Base-by-base conservation (phyloP, 2,113 vertebrate species). In the Oncorhynchus gorbuscha region DNA sequence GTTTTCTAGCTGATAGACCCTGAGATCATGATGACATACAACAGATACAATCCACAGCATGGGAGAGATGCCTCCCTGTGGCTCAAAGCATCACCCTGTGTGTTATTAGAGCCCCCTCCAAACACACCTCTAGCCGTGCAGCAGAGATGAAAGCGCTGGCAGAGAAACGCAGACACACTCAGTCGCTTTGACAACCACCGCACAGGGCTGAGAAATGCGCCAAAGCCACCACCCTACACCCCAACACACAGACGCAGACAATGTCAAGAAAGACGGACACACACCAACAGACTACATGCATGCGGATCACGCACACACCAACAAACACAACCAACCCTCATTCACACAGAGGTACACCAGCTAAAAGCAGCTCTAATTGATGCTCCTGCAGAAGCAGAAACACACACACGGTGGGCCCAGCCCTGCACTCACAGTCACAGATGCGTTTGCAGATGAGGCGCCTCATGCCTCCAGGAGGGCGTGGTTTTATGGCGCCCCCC, bases 401-500 rank as follows among this genome's bases (percentile, higher is more conserved):
- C 85, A 39, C 81, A 92, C 87, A 91, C 91, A 55, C 82, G 88
- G 93, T 87, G 92, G 89, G 84, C 87, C 90, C 91, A 73, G 90
- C 90, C 93, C 94, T 90, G 89, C 95, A 98, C 97, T 99, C 94
- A 99, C 97, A 96, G 95, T 98, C 97, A 94, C 97, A 98, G 94
- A 99, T 99, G 91, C 95, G 94, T 92, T 98, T 95, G 95, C 97
- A 98, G 94, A 99, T 98, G 91, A 99, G 95, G 72, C 96, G 95
- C 92, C 96, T 97, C 97, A 98, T 99, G 93, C 95, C 96, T 96
- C 94, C 92, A 87, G 90, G 88, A 87, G 88, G 85, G 87, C 75
- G 90, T 64, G 51, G 69, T 85, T 86, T 76, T 16, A 26, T 74
- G 85, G 83, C 76, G 32, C 71, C 84, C 81, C 62, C 39, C 61